phyloP scores from a whole-genome alignment of 2,888 invertebrate species.

The Drosophila putrida region DNA sequence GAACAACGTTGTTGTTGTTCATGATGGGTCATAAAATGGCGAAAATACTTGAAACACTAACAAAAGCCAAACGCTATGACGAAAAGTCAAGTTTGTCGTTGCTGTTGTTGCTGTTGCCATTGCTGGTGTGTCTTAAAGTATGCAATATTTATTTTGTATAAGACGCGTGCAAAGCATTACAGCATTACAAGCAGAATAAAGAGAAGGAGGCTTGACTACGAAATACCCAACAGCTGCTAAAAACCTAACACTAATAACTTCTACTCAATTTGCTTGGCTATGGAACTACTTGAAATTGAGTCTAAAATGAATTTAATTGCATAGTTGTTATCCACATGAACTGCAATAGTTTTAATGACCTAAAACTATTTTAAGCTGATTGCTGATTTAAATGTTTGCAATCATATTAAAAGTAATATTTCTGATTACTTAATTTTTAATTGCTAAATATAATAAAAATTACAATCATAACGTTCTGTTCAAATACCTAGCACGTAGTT shows the following conservation, averaged over 20 bases:
- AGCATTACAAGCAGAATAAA: slow-evolving; percentile 5
- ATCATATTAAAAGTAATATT: too few species aligned
- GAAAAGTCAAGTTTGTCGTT: slow-evolving; percentile 65
- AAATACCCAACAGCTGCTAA: slow-evolving; percentile 17
- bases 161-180: slow-evolving; percentile 73
- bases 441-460: too few species aligned
- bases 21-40: slow-evolving; percentile 72
- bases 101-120: slow-evolving; percentile 30
- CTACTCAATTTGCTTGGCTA: neutral
- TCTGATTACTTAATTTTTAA: neutral
- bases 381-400: too few species aligned
- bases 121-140: slow-evolving; percentile 64
- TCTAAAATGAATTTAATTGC: too few species aligned
- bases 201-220: neutral
- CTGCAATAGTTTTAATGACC: neutral
- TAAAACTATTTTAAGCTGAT: too few species aligned
- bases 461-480: too few species aligned
- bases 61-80: slow-evolving; percentile 62
- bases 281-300: neutral
- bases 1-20: slow-evolving; percentile 56
- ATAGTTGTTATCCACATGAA: neutral
- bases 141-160: slow-evolving; percentile 80
- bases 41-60: slow-evolving; percentile 71
- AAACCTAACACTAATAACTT: too few species aligned
- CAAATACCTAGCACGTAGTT: too few species aligned